Conservation (phyloP, 2,797 vertebrate genomes). For the Hyperoplus immaculatus region DNA sequence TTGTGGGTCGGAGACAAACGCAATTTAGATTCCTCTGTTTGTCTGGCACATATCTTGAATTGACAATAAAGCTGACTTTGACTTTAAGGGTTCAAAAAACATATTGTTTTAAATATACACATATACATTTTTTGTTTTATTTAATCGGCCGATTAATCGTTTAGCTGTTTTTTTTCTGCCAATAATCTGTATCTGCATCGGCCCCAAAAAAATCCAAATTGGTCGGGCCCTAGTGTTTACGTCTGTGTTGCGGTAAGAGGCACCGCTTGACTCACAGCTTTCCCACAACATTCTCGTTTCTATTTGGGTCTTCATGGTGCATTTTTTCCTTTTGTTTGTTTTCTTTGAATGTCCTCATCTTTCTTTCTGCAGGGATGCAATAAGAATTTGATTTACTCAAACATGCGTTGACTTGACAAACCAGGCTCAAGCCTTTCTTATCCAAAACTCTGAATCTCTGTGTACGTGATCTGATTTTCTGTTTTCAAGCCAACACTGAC, state of each 20-base stretch:
- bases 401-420: neutral
- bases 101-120: no score
- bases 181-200: no score
- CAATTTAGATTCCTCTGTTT: no score
- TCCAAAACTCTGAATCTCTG: neutral
- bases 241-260: neutral
- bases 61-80: no score
- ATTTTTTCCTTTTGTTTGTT: neutral
- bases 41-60: no score
- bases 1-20: no score
- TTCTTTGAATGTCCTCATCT: neutral
- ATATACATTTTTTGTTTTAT: no score
- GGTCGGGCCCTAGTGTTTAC: no score
- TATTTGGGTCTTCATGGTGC: neutral
- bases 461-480: neutral
- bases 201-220: no score
- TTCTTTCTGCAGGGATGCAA: neutral
- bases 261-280: neutral
- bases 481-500: neutral
- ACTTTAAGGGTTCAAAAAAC: no score
- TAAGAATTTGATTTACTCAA: neutral
- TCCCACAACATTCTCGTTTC: neutral
- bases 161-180: no score
- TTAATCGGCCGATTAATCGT: no score
- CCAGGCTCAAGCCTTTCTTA: neutral